Percentiles rank a stretch among this genome's conserved stretches.
phyloP scores from a whole-genome alignment of 2,888 invertebrate genomes.

The Chloromyia formosa region DNA sequence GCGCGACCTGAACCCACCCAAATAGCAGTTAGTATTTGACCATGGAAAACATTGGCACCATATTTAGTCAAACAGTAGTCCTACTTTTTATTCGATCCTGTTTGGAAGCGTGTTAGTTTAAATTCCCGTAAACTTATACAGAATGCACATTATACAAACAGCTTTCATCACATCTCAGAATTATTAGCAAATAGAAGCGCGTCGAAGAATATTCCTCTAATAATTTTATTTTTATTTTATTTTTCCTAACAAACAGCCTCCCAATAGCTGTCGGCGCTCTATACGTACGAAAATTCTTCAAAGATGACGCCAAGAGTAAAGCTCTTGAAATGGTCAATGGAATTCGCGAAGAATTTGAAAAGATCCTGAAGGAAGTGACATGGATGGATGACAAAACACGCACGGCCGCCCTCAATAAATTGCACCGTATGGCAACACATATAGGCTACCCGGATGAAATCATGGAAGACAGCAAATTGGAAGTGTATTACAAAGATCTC shows the following conservation, averaged over 20 bases:
- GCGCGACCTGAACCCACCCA: too few species aligned
- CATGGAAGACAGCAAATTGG: constrained; percentile 80
- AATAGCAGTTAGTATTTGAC: too few species aligned
- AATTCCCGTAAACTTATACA: too few species aligned
- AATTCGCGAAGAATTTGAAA: constrained; percentile 82
- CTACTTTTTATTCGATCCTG: too few species aligned
- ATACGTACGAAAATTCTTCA: constrained; percentile 88
- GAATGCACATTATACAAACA: too few species aligned
- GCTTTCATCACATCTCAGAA: too few species aligned
- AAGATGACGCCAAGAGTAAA: constrained; percentile 82
- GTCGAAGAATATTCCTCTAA: not conserved
- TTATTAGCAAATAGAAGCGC: too few species aligned
- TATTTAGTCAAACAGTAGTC: too few species aligned
- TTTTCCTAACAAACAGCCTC: constrained; percentile 66
- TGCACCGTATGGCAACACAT: constrained; percentile 84
- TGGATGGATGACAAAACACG: constrained; percentile 94
- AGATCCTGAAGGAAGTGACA: constrained; percentile 79
- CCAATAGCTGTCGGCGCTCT: constrained; percentile 82
- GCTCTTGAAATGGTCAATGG: constrained; percentile 89
- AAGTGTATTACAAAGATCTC: constrained; percentile 80
- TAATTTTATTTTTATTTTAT: not conserved
- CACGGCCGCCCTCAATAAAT: constrained; percentile 79
- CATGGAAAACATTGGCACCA: too few species aligned
- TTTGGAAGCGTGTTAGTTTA: too few species aligned
- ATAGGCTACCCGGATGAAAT: constrained; percentile 94